Evolutionary conservation across 2,797 vertebrate species (phyloP).

Genomic region (Onychomys leucogaster): DNA sequence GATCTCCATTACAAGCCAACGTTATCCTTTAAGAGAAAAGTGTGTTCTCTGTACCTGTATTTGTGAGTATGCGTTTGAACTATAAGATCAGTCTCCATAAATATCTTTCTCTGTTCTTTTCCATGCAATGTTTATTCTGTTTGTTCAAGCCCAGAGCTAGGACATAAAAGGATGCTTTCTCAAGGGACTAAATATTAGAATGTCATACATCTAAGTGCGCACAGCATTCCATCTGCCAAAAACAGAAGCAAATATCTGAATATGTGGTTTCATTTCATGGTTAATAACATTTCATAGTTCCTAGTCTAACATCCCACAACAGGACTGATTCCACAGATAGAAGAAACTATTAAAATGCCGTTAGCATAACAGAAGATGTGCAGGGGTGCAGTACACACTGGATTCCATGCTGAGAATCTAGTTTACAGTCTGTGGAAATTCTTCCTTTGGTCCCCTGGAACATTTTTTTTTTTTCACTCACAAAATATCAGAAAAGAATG

Average conservation of each 20-base stretch:
- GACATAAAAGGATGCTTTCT: constrained; percentile 70
- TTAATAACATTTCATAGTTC: constrained; percentile 50
- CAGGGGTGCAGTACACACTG: neutral
- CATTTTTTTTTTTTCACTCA: neutral
- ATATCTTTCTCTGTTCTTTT: constrained; percentile 57
- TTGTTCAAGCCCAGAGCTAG: constrained; percentile 65
- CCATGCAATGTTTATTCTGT: constrained; percentile 61
- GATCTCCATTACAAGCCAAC: neutral
- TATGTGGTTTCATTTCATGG: constrained; percentile 55
- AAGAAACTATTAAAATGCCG: constrained; percentile 20
- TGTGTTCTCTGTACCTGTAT: constrained; percentile 27
- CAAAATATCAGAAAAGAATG: constrained; percentile 11
- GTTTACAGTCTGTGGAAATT: neutral
- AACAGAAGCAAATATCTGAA: constrained; percentile 67
- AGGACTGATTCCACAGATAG: neutral
- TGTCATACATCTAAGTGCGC: constrained; percentile 22
- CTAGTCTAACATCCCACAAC: neutral
- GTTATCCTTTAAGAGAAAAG: constrained; percentile 65
- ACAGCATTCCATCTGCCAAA: constrained; percentile 50
- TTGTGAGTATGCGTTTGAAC: constrained; percentile 55
- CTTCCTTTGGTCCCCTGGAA: neutral
- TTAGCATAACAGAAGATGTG: neutral
- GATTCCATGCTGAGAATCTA: neutral
- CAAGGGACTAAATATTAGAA: constrained; percentile 63
- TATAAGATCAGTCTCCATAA: constrained; percentile 67